Evolutionary conservation across 1,140 invertebrate genomes (phyloP), one percentile per base, ranked within the genome.

Genomic region (Tribolium madens): DNA sequence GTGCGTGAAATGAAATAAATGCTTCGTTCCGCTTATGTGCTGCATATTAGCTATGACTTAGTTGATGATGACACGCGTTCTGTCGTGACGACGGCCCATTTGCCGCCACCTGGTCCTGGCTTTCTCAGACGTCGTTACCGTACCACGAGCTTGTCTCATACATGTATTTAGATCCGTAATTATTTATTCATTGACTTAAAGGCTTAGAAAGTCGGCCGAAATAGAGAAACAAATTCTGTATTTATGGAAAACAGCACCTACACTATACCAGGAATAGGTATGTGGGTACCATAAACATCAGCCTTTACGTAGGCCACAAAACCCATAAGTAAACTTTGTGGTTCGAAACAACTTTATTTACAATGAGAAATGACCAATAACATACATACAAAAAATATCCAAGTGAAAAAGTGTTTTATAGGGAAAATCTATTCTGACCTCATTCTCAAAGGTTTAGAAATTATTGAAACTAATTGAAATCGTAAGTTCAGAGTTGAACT

Each of bases 21-120:
- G 14, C 26, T 64, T 64, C 57, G 57, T 64, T 64, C 26, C 57
- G 57, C 26, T 64, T 33, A 64, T 64, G 57, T 72, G 70, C 50
- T 52, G 70, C 70, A 72, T 52, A 52, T 52, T 50, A 72, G 46
- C 17, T 14, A 72, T 72, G 70, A 72, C 70, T 72, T 72, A 72
- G 46, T 72, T 52, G 46, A 48, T 50, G 70, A 72, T 72, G 70
- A 72, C 70, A 72, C 70, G 70, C 70, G 50, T 48, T 31, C 50
- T 72, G 70, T 52, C 70, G 70, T 72, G 70, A 72, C 70, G 57
- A 33, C 57, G 10, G 57, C 57, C 57, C 57, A 64, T 64, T 64
- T 33, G 26, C 21, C 57, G 26, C 57, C 57, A 64, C 21, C 57
- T 64, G 57, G 57, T 64, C 57, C 57, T 33, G 26, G 57, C 18